A percentile compares a stretch with the other conserved stretches of the same genome.
These are phyloP conservation scores for Ips nitidus DNA, from an alignment of 1,140 invertebrate genomes.

Conservation along the genomic window DNA sequence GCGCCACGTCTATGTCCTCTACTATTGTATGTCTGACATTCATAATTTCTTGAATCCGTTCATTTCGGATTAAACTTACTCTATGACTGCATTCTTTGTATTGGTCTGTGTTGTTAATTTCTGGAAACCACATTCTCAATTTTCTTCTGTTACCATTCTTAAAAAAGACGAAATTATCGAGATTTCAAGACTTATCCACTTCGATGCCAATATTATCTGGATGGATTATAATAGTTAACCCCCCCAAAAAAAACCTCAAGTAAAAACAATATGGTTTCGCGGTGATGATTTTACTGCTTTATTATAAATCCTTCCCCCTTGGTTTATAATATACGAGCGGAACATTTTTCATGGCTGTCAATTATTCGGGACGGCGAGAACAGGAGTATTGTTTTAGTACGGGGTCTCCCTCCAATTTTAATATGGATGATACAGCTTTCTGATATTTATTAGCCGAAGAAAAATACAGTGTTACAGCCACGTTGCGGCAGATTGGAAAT, in stretches of 20 bases:
- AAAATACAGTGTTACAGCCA: slow-evolving; percentile 4
- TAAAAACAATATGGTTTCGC: slow-evolving; percentile 14
- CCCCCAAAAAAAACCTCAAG: slow-evolving; percentile 1
- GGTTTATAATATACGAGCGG: slow-evolving; percentile 22
- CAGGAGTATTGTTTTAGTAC: slow-evolving; percentile 25
- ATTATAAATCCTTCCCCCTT: slow-evolving; percentile 22
- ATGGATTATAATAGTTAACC: too few relatives aligned
- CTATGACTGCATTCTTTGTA: too few relatives aligned
- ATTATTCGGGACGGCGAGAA: slow-evolving; percentile 26
- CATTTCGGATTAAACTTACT: too few relatives aligned
- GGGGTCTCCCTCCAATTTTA: slow-evolving; percentile 17
- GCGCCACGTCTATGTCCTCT: too few relatives aligned
- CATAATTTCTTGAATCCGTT: too few relatives aligned
- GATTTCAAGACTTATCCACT: too few relatives aligned
- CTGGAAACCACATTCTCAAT: too few relatives aligned
- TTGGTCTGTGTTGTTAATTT: too few relatives aligned
- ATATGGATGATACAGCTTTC: slow-evolving; percentile 28
- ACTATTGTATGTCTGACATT: too few relatives aligned
- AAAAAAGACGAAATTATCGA: too few relatives aligned
- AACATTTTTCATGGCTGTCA: slow-evolving; percentile 33
- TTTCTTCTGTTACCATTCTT: too few relatives aligned
- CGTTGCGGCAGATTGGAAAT: background rate
- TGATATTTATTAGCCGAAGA: slow-evolving; percentile 29
- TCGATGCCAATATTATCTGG: too few relatives aligned
- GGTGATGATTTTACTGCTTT: slow-evolving; percentile 15